Percentiles rank a stretch among this genome's conserved stretches.
phyloP scores from a whole-genome alignment of 1,140 invertebrate genomes.

The Ganaspis sp. region DNA sequence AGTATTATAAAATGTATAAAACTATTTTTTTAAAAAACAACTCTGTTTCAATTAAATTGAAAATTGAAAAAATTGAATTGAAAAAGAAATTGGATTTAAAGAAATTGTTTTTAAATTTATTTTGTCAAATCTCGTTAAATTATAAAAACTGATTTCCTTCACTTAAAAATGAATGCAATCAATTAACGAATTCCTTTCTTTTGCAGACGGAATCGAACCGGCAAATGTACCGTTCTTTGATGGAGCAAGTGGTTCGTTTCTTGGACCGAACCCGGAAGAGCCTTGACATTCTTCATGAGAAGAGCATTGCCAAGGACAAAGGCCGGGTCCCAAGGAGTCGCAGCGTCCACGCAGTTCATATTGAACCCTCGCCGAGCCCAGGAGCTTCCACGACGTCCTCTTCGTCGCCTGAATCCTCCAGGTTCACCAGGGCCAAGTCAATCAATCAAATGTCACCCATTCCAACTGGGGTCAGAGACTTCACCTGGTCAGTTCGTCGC shows the following conservation, averaged over 20 bases:
- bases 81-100: too few species aligned
- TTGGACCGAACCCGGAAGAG: constrained; percentile 84
- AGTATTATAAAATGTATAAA: too few species aligned
- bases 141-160: neutral
- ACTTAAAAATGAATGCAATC: neutral
- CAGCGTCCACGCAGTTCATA: constrained; percentile 73
- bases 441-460: constrained; percentile 69
- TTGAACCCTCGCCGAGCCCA: constrained; percentile 35
- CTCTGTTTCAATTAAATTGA: too few species aligned
- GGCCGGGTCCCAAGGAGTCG: constrained; percentile 69
- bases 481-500: constrained; percentile 71
- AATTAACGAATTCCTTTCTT: constrained; percentile 35
- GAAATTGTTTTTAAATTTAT: too few species aligned
- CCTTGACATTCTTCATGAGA: constrained; percentile 76
- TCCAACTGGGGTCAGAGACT: constrained; percentile 56
- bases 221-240: constrained; percentile 86
- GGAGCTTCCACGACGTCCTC: constrained; percentile 47
- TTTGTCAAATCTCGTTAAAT: too few species aligned
- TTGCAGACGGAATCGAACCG: constrained; percentile 85
- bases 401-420: constrained; percentile 53
- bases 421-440: constrained; percentile 70
- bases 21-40: too few species aligned
- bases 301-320: constrained; percentile 59
- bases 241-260: constrained; percentile 86
- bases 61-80: too few species aligned